These are phyloP conservation scores for Heliconius eleuchia DNA, from an alignment of 1,140 invertebrate genomes.

Conservation along the genomic window DNA sequence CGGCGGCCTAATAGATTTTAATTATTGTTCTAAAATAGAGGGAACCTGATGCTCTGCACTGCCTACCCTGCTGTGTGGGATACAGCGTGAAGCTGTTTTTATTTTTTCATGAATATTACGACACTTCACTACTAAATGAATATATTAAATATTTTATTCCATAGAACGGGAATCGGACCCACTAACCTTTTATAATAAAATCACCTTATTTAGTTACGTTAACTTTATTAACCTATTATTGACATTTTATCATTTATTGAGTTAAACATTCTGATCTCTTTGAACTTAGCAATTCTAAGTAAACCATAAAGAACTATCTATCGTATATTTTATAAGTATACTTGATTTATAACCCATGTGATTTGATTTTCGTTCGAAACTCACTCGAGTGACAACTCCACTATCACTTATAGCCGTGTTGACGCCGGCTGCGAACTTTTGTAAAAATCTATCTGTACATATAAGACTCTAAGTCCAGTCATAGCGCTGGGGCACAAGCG, in stretches of 20 bases:
- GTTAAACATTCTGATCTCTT: not conserved
- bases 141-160: no score
- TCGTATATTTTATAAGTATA: conserved; percentile 4
- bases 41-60: no score
- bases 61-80: no score
- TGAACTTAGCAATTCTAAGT: not conserved
- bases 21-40: no score
- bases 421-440: not conserved
- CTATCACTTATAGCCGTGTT: not conserved
- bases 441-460: not conserved
- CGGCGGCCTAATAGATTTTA: no score
- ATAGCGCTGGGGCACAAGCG: no score
- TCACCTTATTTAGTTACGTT: not conserved
- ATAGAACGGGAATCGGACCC: no score
- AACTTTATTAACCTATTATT: not conserved
- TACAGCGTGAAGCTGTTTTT: no score
- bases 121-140: no score
- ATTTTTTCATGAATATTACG: no score
- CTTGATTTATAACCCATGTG: conserved; percentile 1
- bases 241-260: not conserved
- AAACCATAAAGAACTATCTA: not conserved
- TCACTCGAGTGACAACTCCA: not conserved
- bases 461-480: no score
- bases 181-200: no score
- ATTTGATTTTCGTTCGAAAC: conserved; percentile 2